Evolutionary conservation across 1,140 invertebrate species (phyloP).

Genomic region (Heliconius eleuchia): DNA sequence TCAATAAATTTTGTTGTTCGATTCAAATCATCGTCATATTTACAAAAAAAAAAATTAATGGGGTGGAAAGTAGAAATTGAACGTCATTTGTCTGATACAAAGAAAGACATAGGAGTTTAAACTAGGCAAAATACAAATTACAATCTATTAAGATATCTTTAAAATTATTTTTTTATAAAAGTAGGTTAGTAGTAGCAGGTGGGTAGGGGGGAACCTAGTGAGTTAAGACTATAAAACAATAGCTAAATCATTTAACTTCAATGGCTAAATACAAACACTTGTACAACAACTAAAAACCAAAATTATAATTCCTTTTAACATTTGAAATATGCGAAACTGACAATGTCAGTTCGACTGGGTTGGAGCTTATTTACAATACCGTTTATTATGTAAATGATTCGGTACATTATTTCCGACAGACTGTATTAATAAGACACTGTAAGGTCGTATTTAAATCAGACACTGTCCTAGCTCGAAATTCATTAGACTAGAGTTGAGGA

Average conservation of each 20-base stretch:
- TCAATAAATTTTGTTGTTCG: neutral
- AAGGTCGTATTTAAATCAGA: slow-evolving; percentile 52
- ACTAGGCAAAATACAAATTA: too few relatives aligned
- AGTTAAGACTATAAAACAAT: neutral
- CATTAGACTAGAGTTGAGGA: slow-evolving; percentile 34
- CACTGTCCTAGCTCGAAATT: slow-evolving; percentile 39
- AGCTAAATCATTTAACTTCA: neutral
- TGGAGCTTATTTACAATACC: slow-evolving; percentile 37
- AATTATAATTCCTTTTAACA: neutral
- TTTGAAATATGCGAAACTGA: slow-evolving; percentile 25
- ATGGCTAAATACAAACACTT: neutral
- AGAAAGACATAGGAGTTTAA: too few relatives aligned
- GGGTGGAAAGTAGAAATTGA: too few relatives aligned
- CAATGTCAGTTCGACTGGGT: slow-evolving; percentile 29
- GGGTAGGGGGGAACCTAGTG: too few relatives aligned
- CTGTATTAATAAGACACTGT: slow-evolving; percentile 51
- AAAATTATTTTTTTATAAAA: too few relatives aligned
- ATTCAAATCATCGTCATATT: neutral
- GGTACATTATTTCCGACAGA: slow-evolving; percentile 50
- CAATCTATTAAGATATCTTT: too few relatives aligned
- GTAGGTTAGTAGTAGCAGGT: too few relatives aligned
- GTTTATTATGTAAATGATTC: slow-evolving; percentile 55
- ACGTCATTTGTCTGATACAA: too few relatives aligned
- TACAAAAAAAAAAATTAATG: too few relatives aligned
- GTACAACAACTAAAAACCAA: neutral